phyloP scores from a whole-genome alignment of 1,140 invertebrate species.

The Heterodera carotae region DNA sequence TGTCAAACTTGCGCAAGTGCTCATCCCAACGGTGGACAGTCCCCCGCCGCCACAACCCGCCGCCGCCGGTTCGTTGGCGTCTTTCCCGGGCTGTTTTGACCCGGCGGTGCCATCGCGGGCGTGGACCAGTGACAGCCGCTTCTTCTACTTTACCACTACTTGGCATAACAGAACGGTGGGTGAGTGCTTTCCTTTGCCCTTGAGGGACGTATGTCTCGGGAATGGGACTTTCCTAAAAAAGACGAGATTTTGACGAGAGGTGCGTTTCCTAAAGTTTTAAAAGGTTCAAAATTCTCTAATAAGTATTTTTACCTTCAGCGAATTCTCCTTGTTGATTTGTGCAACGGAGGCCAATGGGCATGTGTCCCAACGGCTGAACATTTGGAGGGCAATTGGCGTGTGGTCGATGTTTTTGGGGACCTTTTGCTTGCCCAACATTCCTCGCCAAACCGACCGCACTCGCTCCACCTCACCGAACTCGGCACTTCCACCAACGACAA shows the following conservation, averaged over 20 bases:
- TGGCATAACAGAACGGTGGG: constrained; percentile 7
- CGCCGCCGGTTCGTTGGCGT: neutral
- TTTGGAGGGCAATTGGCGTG: constrained; percentile 12
- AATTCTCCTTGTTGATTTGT: neutral
- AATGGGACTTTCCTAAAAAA: no score
- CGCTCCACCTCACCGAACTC: constrained; percentile 16
- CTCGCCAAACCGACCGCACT: constrained; percentile 18
- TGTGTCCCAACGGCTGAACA: neutral
- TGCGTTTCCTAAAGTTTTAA: no score
- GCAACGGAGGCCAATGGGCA: constrained; percentile 3
- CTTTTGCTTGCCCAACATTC: constrained; percentile 17
- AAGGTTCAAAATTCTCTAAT: no score
- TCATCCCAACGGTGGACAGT: constrained; percentile 1
- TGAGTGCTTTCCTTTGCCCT: neutral
- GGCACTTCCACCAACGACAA: neutral
- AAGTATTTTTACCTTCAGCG: constrained; percentile 1
- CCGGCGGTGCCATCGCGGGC: constrained; percentile 10
- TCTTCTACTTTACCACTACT: constrained; percentile 22
- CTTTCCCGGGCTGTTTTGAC: constrained; percentile 18
- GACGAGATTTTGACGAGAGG: no score
- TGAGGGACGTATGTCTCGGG: no score
- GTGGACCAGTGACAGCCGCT: constrained; percentile 12
- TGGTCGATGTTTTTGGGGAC: constrained; percentile 22
- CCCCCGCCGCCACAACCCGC: neutral
- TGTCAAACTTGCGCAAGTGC: constrained; percentile 1